Base-by-base conservation (phyloP, 2,888 invertebrate species). In the Latrodectus elegans region DNA sequence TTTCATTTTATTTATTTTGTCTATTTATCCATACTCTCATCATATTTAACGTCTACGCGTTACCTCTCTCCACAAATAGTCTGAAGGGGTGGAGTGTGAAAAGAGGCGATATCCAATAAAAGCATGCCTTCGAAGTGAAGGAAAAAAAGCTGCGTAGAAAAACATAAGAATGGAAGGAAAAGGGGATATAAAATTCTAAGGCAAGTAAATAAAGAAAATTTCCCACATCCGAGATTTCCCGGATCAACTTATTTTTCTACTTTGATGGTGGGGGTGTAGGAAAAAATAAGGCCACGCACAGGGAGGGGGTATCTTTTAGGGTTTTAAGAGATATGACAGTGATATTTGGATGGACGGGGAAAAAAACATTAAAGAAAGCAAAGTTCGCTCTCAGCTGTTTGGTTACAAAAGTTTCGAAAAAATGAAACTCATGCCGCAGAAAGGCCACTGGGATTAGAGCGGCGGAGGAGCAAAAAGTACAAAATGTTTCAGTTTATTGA, bases 231-330 rank as follows among this genome's bases (percentile, higher is more conserved):
- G 14, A 82, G 75, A 75, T 75, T 82, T 75, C 75, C 70, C 55
- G 75, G 82, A 82, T 82, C 82, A 75, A 60, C 70, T 82, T 82
- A 70, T 75, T 75, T 60, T 60, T n/a, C 60, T 60, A 38, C 38
- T 38, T 11, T 15, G 60, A 60, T 60, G 60, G 12, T 12, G 38
- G 38, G 38, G 38, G 38, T 38, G 38, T 38, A 2, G 38, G 6
- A 38, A 38, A 38, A 38, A 38, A 38, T 38, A 38, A 38, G 38
- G 38, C 38, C 38, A 38, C 38, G 38, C 38, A 38, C 38, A 38
- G 38, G 38, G 38, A 38, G 38, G 38, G 38, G 38, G 38, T 38
- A 38, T 38, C 38, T 38, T 38, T 38, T 38, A 38, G 38, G 38
- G 38, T 38, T 38, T 38, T 38, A 38, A 38, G 38, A 38, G 38